phyloP scores from a whole-genome alignment of 2,113 vertebrate species.

The Megaptera novaeangliae region DNA sequence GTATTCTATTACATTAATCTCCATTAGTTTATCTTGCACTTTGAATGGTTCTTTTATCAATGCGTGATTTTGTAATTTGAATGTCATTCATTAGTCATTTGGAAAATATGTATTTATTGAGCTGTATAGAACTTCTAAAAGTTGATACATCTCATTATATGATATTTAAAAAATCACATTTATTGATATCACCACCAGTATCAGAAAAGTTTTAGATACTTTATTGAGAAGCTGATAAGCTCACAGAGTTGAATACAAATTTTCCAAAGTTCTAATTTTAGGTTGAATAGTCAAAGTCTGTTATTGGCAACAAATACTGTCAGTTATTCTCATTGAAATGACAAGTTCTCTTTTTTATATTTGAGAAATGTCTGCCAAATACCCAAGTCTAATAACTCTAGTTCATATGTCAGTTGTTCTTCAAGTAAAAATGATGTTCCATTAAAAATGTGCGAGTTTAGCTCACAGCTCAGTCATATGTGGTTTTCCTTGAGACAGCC shows the following conservation, averaged over 20 bases:
- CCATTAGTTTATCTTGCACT: background rate
- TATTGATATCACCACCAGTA: background rate
- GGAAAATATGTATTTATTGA: background rate
- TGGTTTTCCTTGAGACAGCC: background rate
- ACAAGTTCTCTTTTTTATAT: background rate
- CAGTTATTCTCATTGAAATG: slow-evolving; percentile 18
- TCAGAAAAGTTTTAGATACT: background rate
- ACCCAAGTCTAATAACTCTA: background rate
- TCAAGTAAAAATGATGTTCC: background rate
- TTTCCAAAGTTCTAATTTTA: slow-evolving; percentile 1
- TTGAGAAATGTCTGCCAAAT: background rate
- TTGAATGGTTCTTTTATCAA: background rate
- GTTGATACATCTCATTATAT: background rate
- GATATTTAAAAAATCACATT: background rate
- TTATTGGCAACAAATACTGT: background rate
- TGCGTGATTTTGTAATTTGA: background rate
- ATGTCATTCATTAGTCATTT: background rate
- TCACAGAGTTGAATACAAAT: background rate
- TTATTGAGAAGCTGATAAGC: background rate
- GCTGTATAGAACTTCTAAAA: background rate
- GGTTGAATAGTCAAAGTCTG: background rate
- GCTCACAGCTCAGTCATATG: background rate
- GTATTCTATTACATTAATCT: background rate
- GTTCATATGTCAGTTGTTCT: background rate
- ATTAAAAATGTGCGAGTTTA: slow-evolving; percentile 5